Base-by-base conservation (phyloP, 92 coral and sea anemone species). In the Epizoanthus illoricatus region DNA sequence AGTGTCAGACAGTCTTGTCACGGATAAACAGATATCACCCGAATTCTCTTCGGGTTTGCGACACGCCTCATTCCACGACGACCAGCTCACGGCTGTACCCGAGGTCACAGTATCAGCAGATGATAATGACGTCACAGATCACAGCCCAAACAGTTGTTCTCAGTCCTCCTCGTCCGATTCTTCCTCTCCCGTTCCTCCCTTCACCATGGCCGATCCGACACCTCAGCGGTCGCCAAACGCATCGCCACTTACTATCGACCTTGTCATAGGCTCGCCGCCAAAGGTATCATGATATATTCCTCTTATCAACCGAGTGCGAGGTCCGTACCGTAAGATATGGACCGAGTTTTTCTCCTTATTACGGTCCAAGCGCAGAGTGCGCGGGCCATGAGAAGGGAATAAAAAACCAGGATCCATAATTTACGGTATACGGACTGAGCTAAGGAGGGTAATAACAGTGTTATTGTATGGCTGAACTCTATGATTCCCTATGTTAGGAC, bases 191-290 rank as follows among this genome's bases (percentile, higher is more conserved):
- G 81, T 91, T 49, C 92, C 76, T 4, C 85, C 89, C 70, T 87
- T 54, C 42, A 16, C 58, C 33, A 69, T 58, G 20, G 82, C 76
- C 15, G 80, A 74, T 61, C 76, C 67, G 3, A 68, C 74, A 10
- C 69, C 87, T 76, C 97, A 90, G 81, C 75, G 74, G 57, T 93
- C 97, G 39, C 94, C 91, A 11, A 86, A 90, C 59, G 70, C 94
- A 0, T 93, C 97, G 15, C 94, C 97, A 1, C 88, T 92, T 4
- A 84, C 73, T 52, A 73, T 90, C 12, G 91, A 87, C 74, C 79
- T 89, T 7, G 92, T 85, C 40, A 84, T 90, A 40, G 86, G 85
- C 10, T 45, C 88, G 2, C 67, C 86, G 5, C 79, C 76, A 1
- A 88, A 84, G 84, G 97, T 92, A 69, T 47, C n/a, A 33, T 0